These are phyloP conservation scores for Crotalus horridus DNA, from an alignment of 2,113 vertebrate genomes.

Conservation along the genomic window DNA sequence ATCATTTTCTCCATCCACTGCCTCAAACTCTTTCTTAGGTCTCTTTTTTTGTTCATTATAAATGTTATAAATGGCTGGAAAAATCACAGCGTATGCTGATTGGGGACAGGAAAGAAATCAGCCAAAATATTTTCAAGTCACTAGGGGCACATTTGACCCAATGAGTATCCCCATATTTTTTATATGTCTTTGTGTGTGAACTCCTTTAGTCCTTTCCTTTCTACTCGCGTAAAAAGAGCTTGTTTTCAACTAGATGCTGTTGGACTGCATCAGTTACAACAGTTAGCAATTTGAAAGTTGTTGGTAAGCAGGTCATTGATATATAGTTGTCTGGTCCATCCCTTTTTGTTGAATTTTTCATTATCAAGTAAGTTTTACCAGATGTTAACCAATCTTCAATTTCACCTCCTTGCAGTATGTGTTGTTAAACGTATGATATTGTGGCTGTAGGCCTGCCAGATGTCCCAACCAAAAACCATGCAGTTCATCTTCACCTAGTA, in stretches of 20 bases:
- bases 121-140: background rate
- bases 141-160: background rate
- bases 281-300: background rate
- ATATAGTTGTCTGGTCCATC: background rate
- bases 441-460: background rate
- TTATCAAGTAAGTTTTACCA: background rate
- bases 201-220: background rate
- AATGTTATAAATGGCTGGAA: slow-evolving; percentile 23
- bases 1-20: slow-evolving; percentile 48
- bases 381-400: background rate
- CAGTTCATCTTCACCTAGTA: background rate
- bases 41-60: background rate
- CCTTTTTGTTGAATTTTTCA: background rate
- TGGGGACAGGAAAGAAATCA: background rate
- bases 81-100: slow-evolving; percentile 37
- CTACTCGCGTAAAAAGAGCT: background rate
- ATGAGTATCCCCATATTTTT: background rate
- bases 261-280: background rate
- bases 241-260: background rate
- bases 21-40: background rate
- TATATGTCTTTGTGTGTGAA: background rate
- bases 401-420: background rate
- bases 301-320: background rate
- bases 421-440: background rate
- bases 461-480: background rate